Base-by-base conservation (phyloP, 2,113 vertebrate genomes). In the Megalops atlanticus region DNA sequence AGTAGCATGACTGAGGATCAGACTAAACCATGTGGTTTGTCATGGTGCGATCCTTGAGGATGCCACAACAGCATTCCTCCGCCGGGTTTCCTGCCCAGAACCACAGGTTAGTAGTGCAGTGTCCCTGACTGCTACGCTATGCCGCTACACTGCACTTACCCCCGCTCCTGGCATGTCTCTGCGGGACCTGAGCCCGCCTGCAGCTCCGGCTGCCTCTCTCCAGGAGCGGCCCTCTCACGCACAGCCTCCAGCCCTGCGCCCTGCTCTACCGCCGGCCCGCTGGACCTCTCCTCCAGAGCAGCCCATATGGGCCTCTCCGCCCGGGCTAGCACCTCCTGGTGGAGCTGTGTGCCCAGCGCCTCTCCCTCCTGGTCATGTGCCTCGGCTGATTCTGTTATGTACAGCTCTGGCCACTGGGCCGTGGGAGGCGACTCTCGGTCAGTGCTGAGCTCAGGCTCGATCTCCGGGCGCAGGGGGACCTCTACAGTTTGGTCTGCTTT, bases 221-320 rank as follows among this genome's bases (percentile, higher is more conserved):
- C 54, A 76, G 52, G 4, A 85, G 74, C 78, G 68, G 84, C 86
- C 24, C 81, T 81, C 70, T 73, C 24, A 58, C n/a, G 8, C 1
- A 35, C 68, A 47, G 77, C 76, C 7, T 78, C 78, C 69, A 73
- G 40, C 16, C 74, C 80, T 84, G 83, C 84, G 74, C 35, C 80
- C 36, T 74, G 80, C 86, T 87, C 80, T 75, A 84, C 64, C n/a
- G 54, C 80, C 40, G 86, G 86, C 78, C 81, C 82, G 75, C 76
- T 86, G 81, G 35, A 85, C 80, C 78, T 91, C 43, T 47, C 88
- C 73, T 92, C 92, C 76, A 93, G 83, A 21, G 74, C 72, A 78
- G 89, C 87, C 91, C 93, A 93, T 0, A 93, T 79, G 78, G 92
- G 91, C 81, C 82, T 58, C 86, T 92, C 91, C 72, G 87, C 87